Base-by-base conservation (phyloP, 2,797 vertebrate genomes). In the Pseudotriccus pelzelni region DNA sequence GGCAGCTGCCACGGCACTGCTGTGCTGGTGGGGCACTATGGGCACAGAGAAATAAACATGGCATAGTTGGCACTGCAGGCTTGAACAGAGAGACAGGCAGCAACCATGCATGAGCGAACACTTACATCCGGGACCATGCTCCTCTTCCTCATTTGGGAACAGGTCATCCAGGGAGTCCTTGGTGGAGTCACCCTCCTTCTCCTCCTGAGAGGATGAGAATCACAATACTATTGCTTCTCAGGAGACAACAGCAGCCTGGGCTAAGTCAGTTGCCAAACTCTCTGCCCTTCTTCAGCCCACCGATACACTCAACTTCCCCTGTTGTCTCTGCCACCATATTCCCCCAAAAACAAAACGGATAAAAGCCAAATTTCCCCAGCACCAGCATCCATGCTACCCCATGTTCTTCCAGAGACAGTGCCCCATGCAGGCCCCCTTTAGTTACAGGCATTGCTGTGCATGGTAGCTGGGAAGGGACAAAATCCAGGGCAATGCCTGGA, bases 111-210 rank as follows among this genome's bases (percentile, higher is more conserved):
- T 0, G 7, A 95, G 23, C 44, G 74, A 84, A 58, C 70, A 96
- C 98, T 98, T 98, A 99, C 99, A 98, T 97, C 99, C 99, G 97
- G 98, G 99, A 89, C 98, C 98, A 1, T 98, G 97, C 55, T 99
- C 99, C 90, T 99, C 99, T 44, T 99, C 99, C 36, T 99, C 99
- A 7, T 99, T 99, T 1, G 99, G 99, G 97, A 99, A 99, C 44
- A 99, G 98, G 94, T 99, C 99, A 43, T 99, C 99, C 97, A 99
- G 97, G 46, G 99, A 98, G 96, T 99, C 99, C 97, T 99, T 99
- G 19, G 98, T 96, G 37, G 98, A 97, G 43, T 99, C 99, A 0
- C 98, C 97, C 66, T 99, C 99, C 90, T 99, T 99, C 96, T 99
- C 99, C 96, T 99, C 99, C 99, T 99, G 97, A 86, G 36, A 94